Conservation (phyloP, 2,888 invertebrate species). For the Crocallis elinguaria region DNA sequence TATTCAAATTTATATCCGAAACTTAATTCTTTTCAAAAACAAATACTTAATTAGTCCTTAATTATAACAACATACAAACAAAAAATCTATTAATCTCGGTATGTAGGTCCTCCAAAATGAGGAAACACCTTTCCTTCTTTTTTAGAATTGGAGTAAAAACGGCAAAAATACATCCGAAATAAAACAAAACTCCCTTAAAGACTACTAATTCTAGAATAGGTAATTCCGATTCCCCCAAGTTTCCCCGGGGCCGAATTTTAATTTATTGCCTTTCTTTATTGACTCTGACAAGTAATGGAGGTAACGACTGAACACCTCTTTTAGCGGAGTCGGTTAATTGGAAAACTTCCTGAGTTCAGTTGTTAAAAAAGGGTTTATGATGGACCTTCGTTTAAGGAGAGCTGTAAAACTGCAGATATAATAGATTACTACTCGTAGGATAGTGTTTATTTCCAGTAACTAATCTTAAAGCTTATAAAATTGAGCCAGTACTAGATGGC, state of each 20-base stretch:
- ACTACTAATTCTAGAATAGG: slow-evolving; percentile 1
- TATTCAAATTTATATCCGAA: no score
- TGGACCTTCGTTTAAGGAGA: slow-evolving; percentile 18
- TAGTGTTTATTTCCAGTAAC: no score
- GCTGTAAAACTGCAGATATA: background rate
- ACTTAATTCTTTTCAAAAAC: no score
- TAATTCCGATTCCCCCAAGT: slow-evolving; percentile 4
- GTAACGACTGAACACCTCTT: slow-evolving; percentile 45
- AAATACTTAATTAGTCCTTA: no score
- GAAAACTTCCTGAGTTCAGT: slow-evolving; percentile 42
- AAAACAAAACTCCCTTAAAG: slow-evolving; percentile 7
- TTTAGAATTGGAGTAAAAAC: background rate
- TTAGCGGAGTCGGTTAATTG: slow-evolving; percentile 47
- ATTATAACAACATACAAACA: no score
- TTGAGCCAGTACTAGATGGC: no score
- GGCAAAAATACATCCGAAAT: background rate
- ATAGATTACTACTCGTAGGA: no score
- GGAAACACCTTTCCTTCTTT: no score
- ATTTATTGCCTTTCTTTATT: slow-evolving; percentile 45
- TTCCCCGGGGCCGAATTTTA: slow-evolving; percentile 39
- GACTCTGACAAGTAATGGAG: slow-evolving; percentile 41
- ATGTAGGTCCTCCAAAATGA: no score
- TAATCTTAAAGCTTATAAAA: no score
- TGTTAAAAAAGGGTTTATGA: slow-evolving; percentile 12
- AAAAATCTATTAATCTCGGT: no score